Evolutionary conservation across 2,797 vertebrate species (phyloP).

Genomic region (Cryptoblepharus egeriae): DNA sequence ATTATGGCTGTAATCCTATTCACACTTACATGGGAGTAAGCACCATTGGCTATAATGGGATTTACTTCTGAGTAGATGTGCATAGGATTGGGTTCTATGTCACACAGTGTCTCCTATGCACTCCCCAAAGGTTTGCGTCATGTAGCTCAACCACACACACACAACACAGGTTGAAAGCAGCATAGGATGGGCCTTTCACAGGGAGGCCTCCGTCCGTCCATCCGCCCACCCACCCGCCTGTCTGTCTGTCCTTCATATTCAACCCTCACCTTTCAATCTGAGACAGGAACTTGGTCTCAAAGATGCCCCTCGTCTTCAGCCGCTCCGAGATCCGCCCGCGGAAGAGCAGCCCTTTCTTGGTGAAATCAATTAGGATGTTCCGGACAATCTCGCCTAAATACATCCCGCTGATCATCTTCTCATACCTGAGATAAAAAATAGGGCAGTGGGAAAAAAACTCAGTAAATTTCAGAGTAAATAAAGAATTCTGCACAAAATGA

Average conservation of each 20-base stretch:
- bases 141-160: no score
- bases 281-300: slow-evolving; percentile 95
- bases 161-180: no score
- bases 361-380: slow-evolving; percentile 91
- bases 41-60: no score
- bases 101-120: background rate
- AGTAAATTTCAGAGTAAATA: background rate
- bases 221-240: no score
- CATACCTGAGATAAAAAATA: slow-evolving; percentile 79
- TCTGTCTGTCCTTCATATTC: no score
- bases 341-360: slow-evolving; percentile 90
- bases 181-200: background rate
- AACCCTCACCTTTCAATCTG: slow-evolving; percentile 92
- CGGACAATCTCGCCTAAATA: slow-evolving; percentile 95
- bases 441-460: background rate
- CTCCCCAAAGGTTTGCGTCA: no score
- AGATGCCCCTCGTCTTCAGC: slow-evolving; percentile 93
- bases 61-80: no score
- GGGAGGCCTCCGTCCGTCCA: background rate
- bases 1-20: no score
- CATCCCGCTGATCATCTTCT: slow-evolving; percentile 99
- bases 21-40: no score
- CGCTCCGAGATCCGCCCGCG: slow-evolving; percentile 90
- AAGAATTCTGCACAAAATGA: background rate
- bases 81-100: no score